Percentiles rank a stretch among this genome's conserved stretches.
Conservation (phyloP, 2,888 invertebrate species). For the Tinea trinotella region DNA sequence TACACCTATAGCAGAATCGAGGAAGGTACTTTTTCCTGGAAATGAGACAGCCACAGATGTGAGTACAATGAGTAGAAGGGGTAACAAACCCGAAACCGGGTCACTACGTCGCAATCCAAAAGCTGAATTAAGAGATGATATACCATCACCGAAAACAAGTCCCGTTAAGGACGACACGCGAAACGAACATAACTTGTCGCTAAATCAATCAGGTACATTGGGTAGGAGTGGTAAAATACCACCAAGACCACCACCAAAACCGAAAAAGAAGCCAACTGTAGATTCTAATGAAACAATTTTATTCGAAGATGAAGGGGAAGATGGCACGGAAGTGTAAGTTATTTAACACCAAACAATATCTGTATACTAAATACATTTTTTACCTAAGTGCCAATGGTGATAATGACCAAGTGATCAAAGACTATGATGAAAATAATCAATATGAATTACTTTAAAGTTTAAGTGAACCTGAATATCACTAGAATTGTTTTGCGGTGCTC, state of each 20-base stretch:
- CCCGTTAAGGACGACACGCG: conserved; percentile 53
- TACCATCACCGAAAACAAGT: conserved; percentile 30
- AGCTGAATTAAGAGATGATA: conserved; percentile 43
- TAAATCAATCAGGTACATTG: conserved; percentile 60
- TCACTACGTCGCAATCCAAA: conserved; percentile 54
- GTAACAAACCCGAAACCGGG: conserved; percentile 65
- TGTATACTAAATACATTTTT: neutral
- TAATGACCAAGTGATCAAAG: conserved; percentile 12
- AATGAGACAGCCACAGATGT: conserved; percentile 37
- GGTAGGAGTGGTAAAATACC: conserved; percentile 79
- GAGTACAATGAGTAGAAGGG: conserved; percentile 55
- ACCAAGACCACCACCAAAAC: conserved; percentile 87
- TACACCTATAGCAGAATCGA: conserved; percentile 57
- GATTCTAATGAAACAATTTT: conserved; percentile 70
- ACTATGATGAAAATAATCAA: neutral
- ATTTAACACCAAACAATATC: neutral
- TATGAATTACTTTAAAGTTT: neutral
- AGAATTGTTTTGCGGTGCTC: conserved; percentile 57
- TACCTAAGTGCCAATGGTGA: conserved; percentile 18
- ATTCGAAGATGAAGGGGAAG: conserved; percentile 90
- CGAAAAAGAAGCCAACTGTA: conserved; percentile 80
- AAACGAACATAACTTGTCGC: conserved; percentile 43
- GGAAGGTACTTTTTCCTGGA: conserved; percentile 46
- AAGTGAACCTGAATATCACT: conserved; percentile 15
- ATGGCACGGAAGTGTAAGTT: conserved; percentile 87